Evolutionary conservation across 1,140 invertebrate genomes (phyloP).

Genomic region (Drosophila tani): DNA sequence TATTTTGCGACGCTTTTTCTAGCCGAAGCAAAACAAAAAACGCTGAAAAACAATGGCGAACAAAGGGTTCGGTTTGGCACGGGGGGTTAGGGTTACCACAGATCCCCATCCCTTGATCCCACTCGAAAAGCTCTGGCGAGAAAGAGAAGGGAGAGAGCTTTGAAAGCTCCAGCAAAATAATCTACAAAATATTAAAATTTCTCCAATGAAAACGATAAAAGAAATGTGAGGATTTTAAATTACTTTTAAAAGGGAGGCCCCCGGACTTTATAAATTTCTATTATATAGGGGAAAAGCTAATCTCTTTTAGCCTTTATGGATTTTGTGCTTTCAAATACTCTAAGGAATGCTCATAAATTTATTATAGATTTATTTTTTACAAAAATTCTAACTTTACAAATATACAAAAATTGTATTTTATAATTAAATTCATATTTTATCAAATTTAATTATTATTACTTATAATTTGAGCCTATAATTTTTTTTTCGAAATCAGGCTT

Average conservation of each 20-base stretch:
- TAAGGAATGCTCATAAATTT: too few species aligned
- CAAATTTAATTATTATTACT: too few species aligned
- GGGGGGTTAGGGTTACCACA: constrained; percentile 1
- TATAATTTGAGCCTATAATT: too few species aligned
- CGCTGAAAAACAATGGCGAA: constrained; percentile 17
- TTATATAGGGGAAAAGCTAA: too few species aligned
- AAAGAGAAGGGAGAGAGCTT: constrained; percentile 1
- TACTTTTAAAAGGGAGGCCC: background rate
- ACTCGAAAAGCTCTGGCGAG: background rate
- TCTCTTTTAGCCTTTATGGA: too few species aligned
- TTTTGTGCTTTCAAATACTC: too few species aligned
- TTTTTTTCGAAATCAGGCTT: too few species aligned
- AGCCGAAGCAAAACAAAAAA: constrained; percentile 41
- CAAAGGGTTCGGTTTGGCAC: constrained; percentile 12
- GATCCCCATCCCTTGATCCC: constrained; percentile 45
- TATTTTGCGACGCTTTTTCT: constrained; percentile 51
- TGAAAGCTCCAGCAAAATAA: constrained; percentile 1
- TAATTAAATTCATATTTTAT: too few species aligned
- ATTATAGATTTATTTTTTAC: too few species aligned
- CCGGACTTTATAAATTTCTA: too few species aligned
- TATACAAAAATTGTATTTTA: too few species aligned
- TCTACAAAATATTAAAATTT: background rate
- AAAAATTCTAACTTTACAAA: too few species aligned
- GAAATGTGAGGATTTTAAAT: constrained; percentile 1
- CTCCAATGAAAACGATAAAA: background rate